These are phyloP conservation scores for Etheostoma spectabile DNA, from an alignment of 2,113 vertebrate species.

Conservation along the genomic window DNA sequence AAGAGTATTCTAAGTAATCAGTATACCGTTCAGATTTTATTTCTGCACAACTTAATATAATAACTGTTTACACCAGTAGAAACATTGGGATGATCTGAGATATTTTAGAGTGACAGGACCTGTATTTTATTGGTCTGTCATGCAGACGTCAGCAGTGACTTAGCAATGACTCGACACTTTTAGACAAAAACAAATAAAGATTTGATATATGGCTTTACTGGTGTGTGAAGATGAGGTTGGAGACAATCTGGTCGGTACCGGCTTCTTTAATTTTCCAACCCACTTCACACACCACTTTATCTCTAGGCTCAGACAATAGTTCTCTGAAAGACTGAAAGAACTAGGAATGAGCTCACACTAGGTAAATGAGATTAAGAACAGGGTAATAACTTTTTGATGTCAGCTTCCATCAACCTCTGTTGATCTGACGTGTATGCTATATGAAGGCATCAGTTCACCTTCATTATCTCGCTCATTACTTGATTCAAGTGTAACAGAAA, in stretches of 20 bases:
- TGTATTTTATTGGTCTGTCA: neutral
- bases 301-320: slow-evolving; percentile 37
- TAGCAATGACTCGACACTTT: slow-evolving; percentile 25
- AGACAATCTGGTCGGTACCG: neutral
- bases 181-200: slow-evolving; percentile 2
- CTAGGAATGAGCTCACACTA: slow-evolving; percentile 54
- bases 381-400: slow-evolving; percentile 56
- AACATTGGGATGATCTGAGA: neutral
- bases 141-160: slow-evolving; percentile 47
- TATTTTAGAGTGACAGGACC: neutral
- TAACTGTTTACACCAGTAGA: neutral
- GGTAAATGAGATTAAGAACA: slow-evolving; percentile 60
- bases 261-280: slow-evolving; percentile 63
- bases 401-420: slow-evolving; percentile 21
- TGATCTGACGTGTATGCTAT: slow-evolving; percentile 13
- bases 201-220: slow-evolving; percentile 10
- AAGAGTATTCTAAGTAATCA: neutral
- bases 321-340: neutral
- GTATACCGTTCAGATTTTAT: neutral
- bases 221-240: slow-evolving; percentile 1
- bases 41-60: neutral
- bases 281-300: slow-evolving; percentile 54
- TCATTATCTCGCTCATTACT: slow-evolving; percentile 35
- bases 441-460: slow-evolving; percentile 28
- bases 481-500: slow-evolving; percentile 1